Percentiles rank a stretch among this genome's conserved stretches.
phyloP scores from a whole-genome alignment of 2,888 invertebrate species.

The Caenorhabditis plicata region DNA sequence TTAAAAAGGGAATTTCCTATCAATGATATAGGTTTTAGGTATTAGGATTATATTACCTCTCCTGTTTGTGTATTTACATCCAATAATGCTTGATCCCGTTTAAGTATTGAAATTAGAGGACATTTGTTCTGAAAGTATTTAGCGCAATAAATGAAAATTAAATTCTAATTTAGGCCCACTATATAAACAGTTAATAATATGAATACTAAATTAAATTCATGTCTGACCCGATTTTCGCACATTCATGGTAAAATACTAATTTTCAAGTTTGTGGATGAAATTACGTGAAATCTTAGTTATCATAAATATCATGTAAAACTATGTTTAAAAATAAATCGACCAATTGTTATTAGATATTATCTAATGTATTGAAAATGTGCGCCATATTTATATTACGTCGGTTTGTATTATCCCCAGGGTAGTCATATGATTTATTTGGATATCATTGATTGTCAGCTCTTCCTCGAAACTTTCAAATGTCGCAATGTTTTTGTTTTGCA shows the following conservation, averaged over 20 bases:
- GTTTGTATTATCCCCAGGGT: conserved; percentile 45
- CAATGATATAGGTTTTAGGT: no score
- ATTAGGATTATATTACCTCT: conserved; percentile 1
- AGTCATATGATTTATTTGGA: conserved; percentile 42
- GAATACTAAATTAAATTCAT: no score
- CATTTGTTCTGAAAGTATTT: conserved; percentile 41
- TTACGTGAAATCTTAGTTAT: no score
- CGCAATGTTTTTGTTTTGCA: conserved; percentile 21
- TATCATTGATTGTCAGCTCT: conserved; percentile 26
- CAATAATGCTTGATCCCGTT: conserved; percentile 21
- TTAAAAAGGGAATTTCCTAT: no score
- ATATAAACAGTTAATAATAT: no score
- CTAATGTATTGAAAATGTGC: no score
- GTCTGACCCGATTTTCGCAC: no score
- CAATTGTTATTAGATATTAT: no score
- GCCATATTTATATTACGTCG: conserved; percentile 41
- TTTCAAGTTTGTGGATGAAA: no score
- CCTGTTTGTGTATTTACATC: conserved; percentile 42
- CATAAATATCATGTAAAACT: no score
- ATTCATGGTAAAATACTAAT: no score
- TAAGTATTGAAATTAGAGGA: conserved; percentile 28
- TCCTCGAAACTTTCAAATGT: conserved; percentile 35
- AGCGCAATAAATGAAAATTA: neutral
- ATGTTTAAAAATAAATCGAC: no score
- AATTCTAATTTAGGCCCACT: neutral